These are phyloP conservation scores for Podarcis cretensis DNA, from an alignment of 2,113 vertebrate genomes.

Conservation along the genomic window DNA sequence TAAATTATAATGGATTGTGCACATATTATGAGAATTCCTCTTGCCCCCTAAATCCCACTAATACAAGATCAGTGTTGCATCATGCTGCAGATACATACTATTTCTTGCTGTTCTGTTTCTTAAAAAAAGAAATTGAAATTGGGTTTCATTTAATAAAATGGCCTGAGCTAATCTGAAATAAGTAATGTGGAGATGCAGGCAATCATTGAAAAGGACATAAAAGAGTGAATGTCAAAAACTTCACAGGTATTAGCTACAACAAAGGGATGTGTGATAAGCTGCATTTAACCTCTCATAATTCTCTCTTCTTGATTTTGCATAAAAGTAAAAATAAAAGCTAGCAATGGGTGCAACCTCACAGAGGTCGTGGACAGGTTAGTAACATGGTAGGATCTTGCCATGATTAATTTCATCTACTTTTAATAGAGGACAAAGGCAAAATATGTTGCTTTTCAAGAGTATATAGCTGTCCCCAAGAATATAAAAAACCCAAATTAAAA, in stretches of 20 bases:
- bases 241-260: background rate
- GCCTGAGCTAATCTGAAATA: slow-evolving; percentile 19
- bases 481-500: no score
- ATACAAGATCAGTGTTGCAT: background rate
- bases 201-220: background rate
- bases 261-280: background rate
- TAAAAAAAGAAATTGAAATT: accelerated
- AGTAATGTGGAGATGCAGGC: background rate
- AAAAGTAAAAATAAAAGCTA: slow-evolving; percentile 11
- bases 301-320: slow-evolving; percentile 19
- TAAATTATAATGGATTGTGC: background rate
- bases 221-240: slow-evolving; percentile 9
- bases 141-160: slow-evolving; percentile 6
- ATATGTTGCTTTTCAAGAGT: background rate
- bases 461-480: background rate
- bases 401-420: slow-evolving; percentile 15
- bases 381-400: slow-evolving; percentile 45
- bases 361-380: slow-evolving; percentile 30
- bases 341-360: background rate
- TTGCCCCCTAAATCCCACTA: background rate
- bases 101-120: background rate
- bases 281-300: slow-evolving; percentile 20
- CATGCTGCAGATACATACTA: background rate
- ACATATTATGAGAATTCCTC: background rate
- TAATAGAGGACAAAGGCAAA: background rate